These are phyloP conservation scores for Acronicta leporina DNA, from an alignment of 2,888 invertebrate species.

Conservation along the genomic window DNA sequence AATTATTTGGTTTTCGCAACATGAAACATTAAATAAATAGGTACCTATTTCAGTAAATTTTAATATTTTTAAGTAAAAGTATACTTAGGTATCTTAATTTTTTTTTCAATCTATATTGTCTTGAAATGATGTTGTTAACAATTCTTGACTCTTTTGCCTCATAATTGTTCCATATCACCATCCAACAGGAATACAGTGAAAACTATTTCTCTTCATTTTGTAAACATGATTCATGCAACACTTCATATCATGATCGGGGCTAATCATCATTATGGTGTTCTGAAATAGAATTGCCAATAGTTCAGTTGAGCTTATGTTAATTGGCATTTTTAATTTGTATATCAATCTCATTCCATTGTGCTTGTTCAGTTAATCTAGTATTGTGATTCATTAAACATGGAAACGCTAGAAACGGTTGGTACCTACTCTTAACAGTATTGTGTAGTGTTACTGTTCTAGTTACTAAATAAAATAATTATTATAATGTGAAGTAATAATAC, in stretches of 20 bases:
- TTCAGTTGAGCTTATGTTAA: constrained; percentile 24
- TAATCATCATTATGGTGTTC: constrained; percentile 39
- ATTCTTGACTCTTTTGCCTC: constrained; percentile 2
- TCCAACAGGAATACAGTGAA: constrained; percentile 55
- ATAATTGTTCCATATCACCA: constrained; percentile 6
- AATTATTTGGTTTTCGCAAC: too few relatives aligned
- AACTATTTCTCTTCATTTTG: constrained; percentile 32
- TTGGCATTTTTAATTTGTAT: constrained; percentile 30
- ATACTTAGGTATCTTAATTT: too few relatives aligned
- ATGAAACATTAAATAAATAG: too few relatives aligned
- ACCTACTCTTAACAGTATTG: background rate
- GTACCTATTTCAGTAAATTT: too few relatives aligned
- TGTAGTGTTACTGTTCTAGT: too few relatives aligned
- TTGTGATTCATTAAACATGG: constrained; percentile 24
- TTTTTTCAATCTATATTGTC: too few relatives aligned
- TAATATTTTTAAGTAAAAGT: too few relatives aligned
- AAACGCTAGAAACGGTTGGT: constrained; percentile 18
- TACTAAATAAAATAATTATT: too few relatives aligned
- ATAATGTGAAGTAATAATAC: too few relatives aligned
- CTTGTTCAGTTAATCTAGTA: constrained; percentile 24
- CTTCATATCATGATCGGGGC: constrained; percentile 40
- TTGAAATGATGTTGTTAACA: too few relatives aligned
- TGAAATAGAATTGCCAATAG: constrained; percentile 31
- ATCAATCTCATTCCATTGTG: constrained; percentile 9
- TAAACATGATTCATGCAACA: constrained; percentile 41